A percentile compares a stretch with the other conserved stretches of the same genome.
Conservation (phyloP, 2,888 invertebrate genomes). For the Boloria selene region DNA sequence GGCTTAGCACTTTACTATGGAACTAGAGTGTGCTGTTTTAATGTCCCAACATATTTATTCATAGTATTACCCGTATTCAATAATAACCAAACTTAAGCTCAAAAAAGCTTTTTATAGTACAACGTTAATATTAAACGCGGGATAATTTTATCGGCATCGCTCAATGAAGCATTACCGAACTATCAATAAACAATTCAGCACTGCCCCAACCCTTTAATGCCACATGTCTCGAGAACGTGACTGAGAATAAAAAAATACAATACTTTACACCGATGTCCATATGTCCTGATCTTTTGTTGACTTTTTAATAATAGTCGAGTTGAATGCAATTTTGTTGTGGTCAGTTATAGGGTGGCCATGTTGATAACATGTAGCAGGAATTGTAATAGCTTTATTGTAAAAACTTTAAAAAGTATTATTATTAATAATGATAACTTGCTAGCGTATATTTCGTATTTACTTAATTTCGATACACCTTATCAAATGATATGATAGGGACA, state of each 20-base stretch:
- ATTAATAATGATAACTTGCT: too few relatives aligned
- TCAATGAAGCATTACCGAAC: slow-evolving; percentile 40
- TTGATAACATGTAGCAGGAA: not conserved
- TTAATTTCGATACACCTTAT: too few relatives aligned
- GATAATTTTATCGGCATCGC: not conserved
- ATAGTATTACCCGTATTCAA: too few relatives aligned
- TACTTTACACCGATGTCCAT: slow-evolving; percentile 56
- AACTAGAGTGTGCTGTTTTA: too few relatives aligned
- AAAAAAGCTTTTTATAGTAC: too few relatives aligned
- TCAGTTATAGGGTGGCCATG: slow-evolving; percentile 53
- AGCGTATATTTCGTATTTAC: too few relatives aligned
- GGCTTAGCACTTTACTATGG: too few relatives aligned
- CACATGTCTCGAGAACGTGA: slow-evolving; percentile 48
- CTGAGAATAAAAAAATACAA: slow-evolving; percentile 46
- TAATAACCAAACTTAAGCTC: too few relatives aligned
- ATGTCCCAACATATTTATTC: too few relatives aligned
- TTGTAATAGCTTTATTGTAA: not conserved
- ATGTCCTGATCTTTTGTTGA: slow-evolving; percentile 54
- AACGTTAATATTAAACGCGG: too few relatives aligned
- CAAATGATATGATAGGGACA: not conserved
- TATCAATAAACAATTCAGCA: slow-evolving; percentile 57
- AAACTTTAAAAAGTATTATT: too few relatives aligned
- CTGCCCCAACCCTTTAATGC: slow-evolving; percentile 48
- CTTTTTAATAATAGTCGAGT: slow-evolving; percentile 56
- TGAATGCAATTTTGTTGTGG: slow-evolving; percentile 50